Base-by-base conservation (phyloP, 2,113 vertebrate genomes). In the Hassar affinis region DNA sequence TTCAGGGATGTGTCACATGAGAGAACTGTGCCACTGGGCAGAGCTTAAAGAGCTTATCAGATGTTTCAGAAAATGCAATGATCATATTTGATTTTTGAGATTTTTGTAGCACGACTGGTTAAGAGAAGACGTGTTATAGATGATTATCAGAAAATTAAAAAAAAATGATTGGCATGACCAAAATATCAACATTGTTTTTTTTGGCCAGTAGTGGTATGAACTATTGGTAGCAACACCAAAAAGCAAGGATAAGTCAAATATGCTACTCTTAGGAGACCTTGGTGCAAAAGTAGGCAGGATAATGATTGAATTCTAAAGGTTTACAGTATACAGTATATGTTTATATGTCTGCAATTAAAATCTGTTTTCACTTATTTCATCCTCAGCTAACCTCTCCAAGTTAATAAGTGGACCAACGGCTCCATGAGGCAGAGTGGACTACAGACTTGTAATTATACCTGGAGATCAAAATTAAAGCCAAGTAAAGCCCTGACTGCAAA, bases 381-480 rank as follows among this genome's bases (percentile, higher is more conserved):
- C 35, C 47, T 7, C 84, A 93, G 93, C 81, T 85, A 85, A 79
- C 69, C 27, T 80, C 75, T 81, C 47, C 52, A 84, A 79, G 84
- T 61, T 69, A 85, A 90, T 87, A 87, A 90, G 85, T 90, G 89
- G 90, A 78, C 89, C 86, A 89, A 88, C 78, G 86, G 91, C 47
- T 80, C 80, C 51, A 49, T 85, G 85, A 87, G 88, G 88, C 91
- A 92, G 91, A 91, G 91, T 90, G 91, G 89, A 93, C 90, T 85
- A 85, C 27, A 85, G 88, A 90, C 87, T 42, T 84, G 89, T 71
- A 68, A 81, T 82, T 86, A 89, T 90, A 88, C 22, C 51, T 85
- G 82, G 79, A 89, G 84, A 89, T 49, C 84, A 89, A 87, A 88
- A 88, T 86, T 82, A 86, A 86, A 87, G 86, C 86, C 89, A 87